Base-by-base conservation (phyloP, 2,113 vertebrate genomes). In the Galemys pyrenaicus region DNA sequence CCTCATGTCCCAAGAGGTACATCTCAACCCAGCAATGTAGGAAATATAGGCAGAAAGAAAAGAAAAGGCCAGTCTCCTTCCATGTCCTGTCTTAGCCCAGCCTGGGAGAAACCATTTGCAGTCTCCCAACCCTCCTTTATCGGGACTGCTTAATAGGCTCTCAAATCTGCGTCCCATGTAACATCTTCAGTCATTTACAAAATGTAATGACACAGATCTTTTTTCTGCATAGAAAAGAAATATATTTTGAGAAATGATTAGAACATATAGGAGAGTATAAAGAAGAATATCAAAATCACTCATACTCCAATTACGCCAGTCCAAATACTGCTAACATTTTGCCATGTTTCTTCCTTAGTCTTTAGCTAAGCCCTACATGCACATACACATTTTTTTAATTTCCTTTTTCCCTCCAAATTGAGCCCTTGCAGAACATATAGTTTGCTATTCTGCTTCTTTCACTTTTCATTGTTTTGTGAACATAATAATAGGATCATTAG, bases 331-430 rank as follows among this genome's bases (percentile, higher is more conserved):
- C 12, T n/a, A 12, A 35, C 12, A 24, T 11, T 71, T 62, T 28
- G 44, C 58, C 67, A 22, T 39, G 28, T 24, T 93, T 91, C 32
- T 19, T 44, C 24, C 81, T 19, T 60, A 75, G 58, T 80, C 8
- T 92, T 95, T 92, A 94, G 37, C 44, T 37, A 80, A 92, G 24
- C 35, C 82, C 49, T 68, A 17, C 15, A 32, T 41, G 39, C 19
- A 54, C 16, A 64, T 65, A 41, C 7, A 80, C 44, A 44, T 56
- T 20, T 60, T 89, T 84, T 81, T 49, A n/a, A 67, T 78, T 89
- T 73, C 22, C 46, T 32, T 79, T 39, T 56, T 62, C 15, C 9
- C 13, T 5, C 5, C 60, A 26, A 51, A 26, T 83, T 35, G 41
- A 91, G 16, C n/a, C 77, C 19, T 54, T 56, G 46, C 2, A 65